Evolutionary conservation across 2,797 vertebrate genomes (phyloP).

Genomic region (Pelochelys cantorii): DNA sequence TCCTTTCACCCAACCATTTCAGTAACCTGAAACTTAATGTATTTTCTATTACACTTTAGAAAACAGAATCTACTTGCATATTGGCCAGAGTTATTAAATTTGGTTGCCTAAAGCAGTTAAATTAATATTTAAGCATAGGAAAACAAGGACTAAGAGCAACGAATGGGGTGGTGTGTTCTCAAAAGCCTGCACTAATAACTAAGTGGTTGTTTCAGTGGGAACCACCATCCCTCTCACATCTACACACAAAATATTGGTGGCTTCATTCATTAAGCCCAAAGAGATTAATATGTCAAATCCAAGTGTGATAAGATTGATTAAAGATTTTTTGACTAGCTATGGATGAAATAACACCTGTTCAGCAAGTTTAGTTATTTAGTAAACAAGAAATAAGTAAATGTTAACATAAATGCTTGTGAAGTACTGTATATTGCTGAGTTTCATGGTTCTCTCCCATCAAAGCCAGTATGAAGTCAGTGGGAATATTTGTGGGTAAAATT

Average conservation of each 20-base stretch:
- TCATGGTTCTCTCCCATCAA: background rate
- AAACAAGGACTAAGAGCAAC: background rate
- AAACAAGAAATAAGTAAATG: background rate
- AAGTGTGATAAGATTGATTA: background rate
- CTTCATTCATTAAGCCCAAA: background rate
- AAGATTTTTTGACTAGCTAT: background rate
- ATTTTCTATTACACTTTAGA: background rate
- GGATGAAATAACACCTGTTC: background rate
- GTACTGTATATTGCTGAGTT: background rate
- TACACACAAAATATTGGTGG: background rate
- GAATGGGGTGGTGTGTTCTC: background rate
- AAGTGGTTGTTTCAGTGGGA: background rate
- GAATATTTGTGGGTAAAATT: background rate
- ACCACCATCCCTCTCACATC: no score
- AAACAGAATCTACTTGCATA: background rate
- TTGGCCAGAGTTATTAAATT: background rate
- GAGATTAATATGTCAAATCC: background rate
- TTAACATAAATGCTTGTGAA: background rate
- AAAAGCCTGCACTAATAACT: background rate
- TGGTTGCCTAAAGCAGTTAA: background rate
- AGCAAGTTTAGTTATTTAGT: background rate
- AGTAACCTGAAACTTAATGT: background rate
- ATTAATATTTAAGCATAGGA: background rate
- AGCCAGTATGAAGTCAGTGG: background rate
- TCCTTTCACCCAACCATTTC: fast-evolving